These are phyloP conservation scores for Drepanosiphum platanoidis DNA, from an alignment of 2,888 invertebrate genomes.

Conservation along the genomic window DNA sequence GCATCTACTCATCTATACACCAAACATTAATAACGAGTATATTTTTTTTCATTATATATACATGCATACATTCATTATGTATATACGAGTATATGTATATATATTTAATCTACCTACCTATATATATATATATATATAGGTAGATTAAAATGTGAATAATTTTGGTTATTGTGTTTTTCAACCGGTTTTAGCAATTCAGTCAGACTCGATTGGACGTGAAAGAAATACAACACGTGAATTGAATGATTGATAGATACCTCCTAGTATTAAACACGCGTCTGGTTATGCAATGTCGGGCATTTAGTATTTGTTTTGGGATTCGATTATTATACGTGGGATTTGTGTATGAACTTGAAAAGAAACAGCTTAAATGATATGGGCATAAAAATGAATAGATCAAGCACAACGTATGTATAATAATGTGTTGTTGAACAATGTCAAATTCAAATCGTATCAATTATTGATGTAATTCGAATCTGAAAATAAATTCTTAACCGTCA, in stretches of 20 bases:
- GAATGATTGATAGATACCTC: neutral
- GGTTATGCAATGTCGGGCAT: neutral
- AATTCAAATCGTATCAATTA: too few species aligned
- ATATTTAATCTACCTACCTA: too few species aligned
- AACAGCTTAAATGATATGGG: too few species aligned
- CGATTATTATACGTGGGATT: too few species aligned
- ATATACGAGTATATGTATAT: too few species aligned
- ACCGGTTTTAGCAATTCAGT: neutral
- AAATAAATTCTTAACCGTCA: neutral
- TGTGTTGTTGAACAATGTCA: too few species aligned
- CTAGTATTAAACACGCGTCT: neutral
- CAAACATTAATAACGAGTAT: too few species aligned
- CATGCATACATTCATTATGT: neutral
- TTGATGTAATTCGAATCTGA: too few species aligned
- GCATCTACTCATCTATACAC: too few species aligned
- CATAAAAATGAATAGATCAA: neutral
- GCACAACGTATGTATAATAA: neutral
- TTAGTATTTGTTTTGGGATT: neutral
- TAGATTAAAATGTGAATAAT: too few species aligned
- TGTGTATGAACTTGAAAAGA: too few species aligned
- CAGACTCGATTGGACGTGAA: neutral
- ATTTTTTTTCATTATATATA: neutral
- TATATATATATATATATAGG: too few species aligned
- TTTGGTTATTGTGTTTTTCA: constrained; percentile 20
- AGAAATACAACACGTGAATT: neutral